Evolutionary conservation across 2,888 invertebrate species (phyloP), one percentile per base, ranked within the genome.

Genomic region (Osmoderma eremita): DNA sequence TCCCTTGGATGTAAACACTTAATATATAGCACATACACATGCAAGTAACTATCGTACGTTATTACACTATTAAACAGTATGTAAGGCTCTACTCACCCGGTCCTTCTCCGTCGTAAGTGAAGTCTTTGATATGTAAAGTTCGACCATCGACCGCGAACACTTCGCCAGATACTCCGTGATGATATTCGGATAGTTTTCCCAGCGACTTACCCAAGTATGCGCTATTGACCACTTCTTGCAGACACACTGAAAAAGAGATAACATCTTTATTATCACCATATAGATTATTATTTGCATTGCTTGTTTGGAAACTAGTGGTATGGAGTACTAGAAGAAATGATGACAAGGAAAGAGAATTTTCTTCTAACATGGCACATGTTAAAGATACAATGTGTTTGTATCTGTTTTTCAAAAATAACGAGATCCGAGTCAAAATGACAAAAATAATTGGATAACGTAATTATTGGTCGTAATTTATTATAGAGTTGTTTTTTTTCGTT

Each of bases 81-180:
- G 24, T 17, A 24, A 36, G 20, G 13, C 36, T 38, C 36, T 39
- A 68, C 76, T 78, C 77, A 94, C 94, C 92, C 80, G 95, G 95
- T 54, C 94, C 95, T 81, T 93, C 92, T 67, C 96, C 96, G 77
- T 95, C 95, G 81, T 95, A 96, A 72, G 89, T 91, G 83, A 95
- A 94, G 84, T 92, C 92, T 80, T 93, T 90, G 75, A 96, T 86
- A 84, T 91, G 93, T 67, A 96, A 82, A 58, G 95, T 96, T 76
- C 93, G 86, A 58, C 93, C 90, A 83, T 96, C 95, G 0, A 95
- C 93, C 3, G 94, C 95, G 82, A 88, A 95, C 63, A 95, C 93
- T 77, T 90, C 89, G 8, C 95, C 96, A 72, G 90, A 89, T 75
- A 95, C 93, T 73, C 90, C 92, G 82, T 95, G 95, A 82, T 94